Evolutionary conservation across 2,888 invertebrate genomes (phyloP).

Genomic region (Crematogaster levior): DNA sequence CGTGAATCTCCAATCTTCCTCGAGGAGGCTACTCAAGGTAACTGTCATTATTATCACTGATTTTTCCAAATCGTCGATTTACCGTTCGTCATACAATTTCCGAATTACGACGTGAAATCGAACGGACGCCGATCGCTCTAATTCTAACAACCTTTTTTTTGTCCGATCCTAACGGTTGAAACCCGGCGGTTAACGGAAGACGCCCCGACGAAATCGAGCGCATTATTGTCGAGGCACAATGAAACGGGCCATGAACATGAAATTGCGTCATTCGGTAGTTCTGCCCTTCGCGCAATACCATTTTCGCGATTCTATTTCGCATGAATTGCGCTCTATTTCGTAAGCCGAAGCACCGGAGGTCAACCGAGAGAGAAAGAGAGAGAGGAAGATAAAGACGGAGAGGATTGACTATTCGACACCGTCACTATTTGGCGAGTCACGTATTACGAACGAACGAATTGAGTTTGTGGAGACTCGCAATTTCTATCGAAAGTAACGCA

Average conservation of each 20-base stretch:
- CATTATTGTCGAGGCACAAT: not conserved
- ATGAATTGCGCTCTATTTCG: not conserved
- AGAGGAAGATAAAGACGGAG: not conserved
- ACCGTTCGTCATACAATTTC: too few species aligned
- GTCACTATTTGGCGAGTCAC: too few species aligned
- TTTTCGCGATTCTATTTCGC: not conserved
- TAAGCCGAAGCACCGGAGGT: not conserved
- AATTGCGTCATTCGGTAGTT: not conserved
- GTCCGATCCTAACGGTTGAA: too few species aligned
- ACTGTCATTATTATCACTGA: not conserved
- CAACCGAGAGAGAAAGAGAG: not conserved
- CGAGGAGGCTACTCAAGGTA: conserved; percentile 31
- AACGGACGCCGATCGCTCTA: too few species aligned
- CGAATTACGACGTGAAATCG: too few species aligned
- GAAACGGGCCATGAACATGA: not conserved
- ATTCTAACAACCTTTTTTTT: too few species aligned
- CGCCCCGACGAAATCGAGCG: not conserved
- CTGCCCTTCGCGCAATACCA: not conserved
- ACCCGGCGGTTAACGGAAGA: too few species aligned
- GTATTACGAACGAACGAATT: not conserved
- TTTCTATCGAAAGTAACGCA: not conserved
- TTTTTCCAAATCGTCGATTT: not conserved
- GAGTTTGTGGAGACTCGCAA: not conserved
- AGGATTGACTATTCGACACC: conserved; percentile 13
- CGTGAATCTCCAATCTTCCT: not conserved